Conservation (phyloP, 2,797 vertebrate genomes). For the Carapus acus region DNA sequence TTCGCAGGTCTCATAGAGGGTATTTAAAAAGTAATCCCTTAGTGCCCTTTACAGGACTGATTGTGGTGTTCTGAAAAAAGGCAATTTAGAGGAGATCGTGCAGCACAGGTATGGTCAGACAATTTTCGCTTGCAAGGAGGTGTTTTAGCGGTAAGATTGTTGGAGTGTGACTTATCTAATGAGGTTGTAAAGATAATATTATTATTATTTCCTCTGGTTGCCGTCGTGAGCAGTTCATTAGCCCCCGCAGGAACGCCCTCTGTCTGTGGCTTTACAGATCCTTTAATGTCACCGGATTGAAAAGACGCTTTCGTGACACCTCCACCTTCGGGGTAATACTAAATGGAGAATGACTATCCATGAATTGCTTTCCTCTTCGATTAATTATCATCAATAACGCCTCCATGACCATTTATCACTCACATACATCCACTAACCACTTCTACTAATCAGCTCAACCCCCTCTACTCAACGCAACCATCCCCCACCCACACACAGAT, state of each 20-base stretch:
- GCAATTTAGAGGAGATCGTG: too few species aligned
- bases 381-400: conserved; percentile 56
- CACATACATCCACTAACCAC: conserved; percentile 34
- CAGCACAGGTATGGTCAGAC: too few species aligned
- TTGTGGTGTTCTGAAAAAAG: neutral
- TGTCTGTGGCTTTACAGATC: conserved; percentile 7
- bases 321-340: conserved; percentile 19
- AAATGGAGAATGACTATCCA: conserved; percentile 34
- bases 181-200: too few species aligned
- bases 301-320: conserved; percentile 21
- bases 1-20: too few species aligned
- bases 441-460: conserved; percentile 34
- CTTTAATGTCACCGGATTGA: neutral
- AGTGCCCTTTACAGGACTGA: neutral
- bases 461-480: conserved; percentile 14
- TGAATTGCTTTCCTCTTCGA: conserved; percentile 37
- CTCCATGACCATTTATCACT: conserved; percentile 51
- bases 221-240: neutral
- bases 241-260: neutral
- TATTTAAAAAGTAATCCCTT: too few species aligned
- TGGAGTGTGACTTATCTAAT: neutral
- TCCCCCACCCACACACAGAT: conserved; percentile 6
- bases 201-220: too few species aligned
- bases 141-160: neutral
- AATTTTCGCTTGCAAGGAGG: neutral